Conservation (phyloP, 2,888 invertebrate species). For the Microctonus brassicae region DNA sequence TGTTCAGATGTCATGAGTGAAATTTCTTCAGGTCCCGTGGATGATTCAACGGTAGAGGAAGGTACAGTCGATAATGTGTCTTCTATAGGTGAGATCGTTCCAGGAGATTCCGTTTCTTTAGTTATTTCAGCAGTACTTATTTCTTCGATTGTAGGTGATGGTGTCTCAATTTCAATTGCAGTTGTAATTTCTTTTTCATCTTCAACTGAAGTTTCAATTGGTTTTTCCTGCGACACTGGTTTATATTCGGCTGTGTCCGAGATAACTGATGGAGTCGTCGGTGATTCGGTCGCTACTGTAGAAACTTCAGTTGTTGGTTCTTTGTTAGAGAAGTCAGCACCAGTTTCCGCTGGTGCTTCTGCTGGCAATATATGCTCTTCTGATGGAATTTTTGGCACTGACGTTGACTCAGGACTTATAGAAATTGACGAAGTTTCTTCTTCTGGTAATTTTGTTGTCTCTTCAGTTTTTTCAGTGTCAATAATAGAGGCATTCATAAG, state of each 20-base stretch:
- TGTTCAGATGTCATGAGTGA: conserved; percentile 32
- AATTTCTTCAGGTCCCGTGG: conserved; percentile 30
- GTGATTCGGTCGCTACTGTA: background rate
- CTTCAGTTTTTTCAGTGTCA: background rate
- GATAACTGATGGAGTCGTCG: background rate
- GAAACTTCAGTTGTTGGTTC: conserved; percentile 23
- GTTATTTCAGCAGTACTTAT: background rate
- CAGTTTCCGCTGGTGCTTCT: background rate
- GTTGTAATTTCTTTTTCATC: conserved; percentile 29
- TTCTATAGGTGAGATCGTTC: background rate
- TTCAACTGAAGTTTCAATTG: conserved; percentile 35
- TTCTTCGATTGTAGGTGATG: conserved; percentile 54
- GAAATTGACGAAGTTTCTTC: conserved; percentile 15
- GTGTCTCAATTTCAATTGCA: conserved; percentile 5
- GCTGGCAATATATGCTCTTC: background rate
- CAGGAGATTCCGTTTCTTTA: conserved; percentile 7
- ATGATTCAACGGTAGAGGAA: conserved; percentile 25
- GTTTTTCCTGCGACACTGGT: conserved; percentile 14
- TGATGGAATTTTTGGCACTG: background rate
- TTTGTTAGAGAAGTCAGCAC: conserved; percentile 1
- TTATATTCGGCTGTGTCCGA: background rate
- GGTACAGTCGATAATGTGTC: conserved; percentile 1
- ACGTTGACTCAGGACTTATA: background rate
- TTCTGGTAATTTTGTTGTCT: conserved; percentile 17
- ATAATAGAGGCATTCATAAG: background rate